Base-by-base conservation (phyloP, 2,113 vertebrate genomes). In the Oryzias celebensis region DNA sequence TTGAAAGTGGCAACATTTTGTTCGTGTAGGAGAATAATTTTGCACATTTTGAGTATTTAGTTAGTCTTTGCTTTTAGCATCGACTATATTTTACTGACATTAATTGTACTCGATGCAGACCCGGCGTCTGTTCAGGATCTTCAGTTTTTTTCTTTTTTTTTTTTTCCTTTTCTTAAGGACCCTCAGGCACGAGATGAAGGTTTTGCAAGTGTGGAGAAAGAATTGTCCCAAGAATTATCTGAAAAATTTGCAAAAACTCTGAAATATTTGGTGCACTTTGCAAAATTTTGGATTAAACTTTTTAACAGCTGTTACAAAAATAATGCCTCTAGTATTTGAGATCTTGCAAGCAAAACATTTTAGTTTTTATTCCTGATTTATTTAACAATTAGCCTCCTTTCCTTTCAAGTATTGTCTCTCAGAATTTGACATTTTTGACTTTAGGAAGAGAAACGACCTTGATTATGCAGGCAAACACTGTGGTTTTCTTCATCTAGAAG, bases 1-100 rank as follows among this genome's bases (percentile, higher is more conserved):
- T 81, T 0, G 4, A 67, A 52, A 76, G 69, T 20, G 53, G 72
- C 67, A 77, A 61, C 28, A 7, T 45, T 72, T 76, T 36, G 8
- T 69, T 73, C 51, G 57, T 54, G 57, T 75, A 64, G 54, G 41
- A 77, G 71, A 68, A 58, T 63, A 58, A 62, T 80, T 85, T 86
- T 88, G 78, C 86, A 83, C 86, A 88, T 83, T 73, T 74, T 73
- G 44, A 77, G 44, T 14, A 23, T 59, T 5, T 59, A 68, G 58
- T 41, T 72, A 68, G 73, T 78, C 77, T 63, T 58, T 80, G 58
- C 62, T 59, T 52, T 53, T 44, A 36, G 72, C 77, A 68, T 22
- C 5, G 73, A 78, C 73, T 68, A 41, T 47, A 15, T 75, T 78
- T 68, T 69, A 73, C 62, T 77, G 58, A 78, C 53, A 52, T 53